Conservation (phyloP, 2,888 invertebrate genomes). For the Odontothrips loti region DNA sequence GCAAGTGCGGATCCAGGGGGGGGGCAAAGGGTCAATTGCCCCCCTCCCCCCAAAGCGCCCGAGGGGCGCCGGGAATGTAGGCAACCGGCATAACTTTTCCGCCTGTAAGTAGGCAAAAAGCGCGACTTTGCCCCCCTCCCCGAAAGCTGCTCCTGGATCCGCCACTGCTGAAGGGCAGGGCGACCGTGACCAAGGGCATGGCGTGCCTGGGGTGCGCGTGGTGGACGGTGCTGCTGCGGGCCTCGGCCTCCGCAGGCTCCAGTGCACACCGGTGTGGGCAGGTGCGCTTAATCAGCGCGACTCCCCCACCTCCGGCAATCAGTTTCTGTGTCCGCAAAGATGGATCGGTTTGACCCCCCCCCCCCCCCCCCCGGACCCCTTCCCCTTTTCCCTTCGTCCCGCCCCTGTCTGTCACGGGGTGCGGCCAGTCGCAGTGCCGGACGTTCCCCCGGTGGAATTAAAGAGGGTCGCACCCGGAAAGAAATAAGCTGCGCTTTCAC, state of each 20-base stretch:
- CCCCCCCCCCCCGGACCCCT: neutral
- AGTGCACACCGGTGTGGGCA: neutral
- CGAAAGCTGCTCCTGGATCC: too few species aligned
- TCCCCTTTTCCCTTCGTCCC: neutral
- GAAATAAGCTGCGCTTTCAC: too few species aligned
- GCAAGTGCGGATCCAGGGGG: too few species aligned
- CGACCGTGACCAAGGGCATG: too few species aligned
- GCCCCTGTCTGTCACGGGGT: neutral
- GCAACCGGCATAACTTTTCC: too few species aligned
- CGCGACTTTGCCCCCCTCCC: too few species aligned
- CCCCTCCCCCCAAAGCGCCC: too few species aligned
- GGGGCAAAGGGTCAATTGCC: too few species aligned
- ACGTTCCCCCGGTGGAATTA: neutral
- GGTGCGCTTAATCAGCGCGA: neutral
- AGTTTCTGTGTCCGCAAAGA: conserved; percentile 16
- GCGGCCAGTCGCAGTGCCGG: neutral
- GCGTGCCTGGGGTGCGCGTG: too few species aligned
- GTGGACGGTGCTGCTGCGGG: neutral
- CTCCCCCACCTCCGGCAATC: neutral
- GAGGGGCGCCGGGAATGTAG: too few species aligned
- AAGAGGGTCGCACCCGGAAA: neutral
- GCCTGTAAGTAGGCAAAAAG: too few species aligned
- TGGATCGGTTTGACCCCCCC: neutral
- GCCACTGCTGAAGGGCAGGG: too few species aligned
- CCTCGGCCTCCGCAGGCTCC: neutral